Evolutionary conservation across 2,888 invertebrate genomes (phyloP).

Genomic region (Rhopalosiphum nymphaeae): DNA sequence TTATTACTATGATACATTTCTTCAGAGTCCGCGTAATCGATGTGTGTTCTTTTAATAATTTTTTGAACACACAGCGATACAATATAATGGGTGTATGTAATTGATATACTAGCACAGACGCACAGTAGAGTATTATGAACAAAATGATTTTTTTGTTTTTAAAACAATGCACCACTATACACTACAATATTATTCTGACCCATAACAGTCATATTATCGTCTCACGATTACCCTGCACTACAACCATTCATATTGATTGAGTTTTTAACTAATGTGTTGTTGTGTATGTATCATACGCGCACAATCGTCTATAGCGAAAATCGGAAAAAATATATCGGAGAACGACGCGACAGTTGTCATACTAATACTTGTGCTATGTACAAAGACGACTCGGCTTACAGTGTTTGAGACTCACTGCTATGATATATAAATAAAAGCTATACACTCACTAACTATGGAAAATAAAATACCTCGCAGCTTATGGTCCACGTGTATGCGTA

Average conservation of each 20-base stretch:
- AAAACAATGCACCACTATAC: slow-evolving; percentile 29
- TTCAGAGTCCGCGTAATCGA: background rate
- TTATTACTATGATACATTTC: background rate
- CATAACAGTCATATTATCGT: slow-evolving; percentile 3
- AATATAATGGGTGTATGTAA: background rate
- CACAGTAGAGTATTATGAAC: background rate
- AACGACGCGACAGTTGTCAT: background rate
- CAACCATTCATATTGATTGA: background rate
- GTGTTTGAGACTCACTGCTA: background rate
- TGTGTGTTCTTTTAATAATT: background rate
- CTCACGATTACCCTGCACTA: background rate
- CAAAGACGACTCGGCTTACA: background rate
- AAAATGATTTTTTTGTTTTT: background rate
- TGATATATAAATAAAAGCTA: background rate
- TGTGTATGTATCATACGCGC: background rate
- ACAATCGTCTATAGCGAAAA: background rate
- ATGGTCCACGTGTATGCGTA: background rate
- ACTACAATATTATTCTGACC: slow-evolving; percentile 22
- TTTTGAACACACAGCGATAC: background rate
- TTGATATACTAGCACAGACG: background rate
- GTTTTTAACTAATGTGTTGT: background rate
- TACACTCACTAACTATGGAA: background rate
- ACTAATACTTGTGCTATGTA: background rate
- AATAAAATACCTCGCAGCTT: background rate
- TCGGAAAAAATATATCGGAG: background rate